Conservation (phyloP, 2,888 invertebrate species). For the Nebria salina region DNA sequence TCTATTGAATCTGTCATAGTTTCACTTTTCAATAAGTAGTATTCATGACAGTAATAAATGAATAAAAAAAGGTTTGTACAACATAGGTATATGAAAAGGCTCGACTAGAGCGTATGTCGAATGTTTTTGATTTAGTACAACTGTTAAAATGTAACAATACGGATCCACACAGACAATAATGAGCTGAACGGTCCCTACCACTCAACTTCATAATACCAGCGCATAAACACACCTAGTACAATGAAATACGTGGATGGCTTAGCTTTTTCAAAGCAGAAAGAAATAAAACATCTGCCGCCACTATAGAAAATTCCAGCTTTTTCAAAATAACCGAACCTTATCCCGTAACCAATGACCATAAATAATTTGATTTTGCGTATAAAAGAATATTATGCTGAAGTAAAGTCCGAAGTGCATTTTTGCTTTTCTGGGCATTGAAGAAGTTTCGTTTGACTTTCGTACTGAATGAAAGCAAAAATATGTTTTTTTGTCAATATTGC, state of each 20-base stretch:
- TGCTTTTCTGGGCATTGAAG: not conserved
- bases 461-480: not conserved
- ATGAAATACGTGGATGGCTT: not conserved
- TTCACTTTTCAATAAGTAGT: not conserved
- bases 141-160: not conserved
- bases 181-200: not conserved
- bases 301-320: not conserved
- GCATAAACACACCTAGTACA: not conserved
- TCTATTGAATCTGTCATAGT: not conserved
- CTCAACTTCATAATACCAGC: not conserved
- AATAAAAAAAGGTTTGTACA: not conserved
- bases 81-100: not conserved
- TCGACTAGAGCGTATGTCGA: not conserved
- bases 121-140: not conserved
- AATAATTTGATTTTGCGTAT: not conserved
- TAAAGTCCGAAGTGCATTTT: not conserved
- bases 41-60: not conserved
- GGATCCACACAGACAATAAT: not conserved
- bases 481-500: not conserved
- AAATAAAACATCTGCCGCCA: not conserved
- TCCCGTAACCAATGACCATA: constrained; percentile 1
- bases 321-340: not conserved
- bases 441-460: not conserved
- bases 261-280: not conserved
- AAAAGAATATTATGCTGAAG: not conserved